Percentiles rank a stretch among this genome's conserved stretches.
These are phyloP conservation scores for Tricholauxania praeusta DNA, from an alignment of 2,888 invertebrate genomes.

Conservation along the genomic window DNA sequence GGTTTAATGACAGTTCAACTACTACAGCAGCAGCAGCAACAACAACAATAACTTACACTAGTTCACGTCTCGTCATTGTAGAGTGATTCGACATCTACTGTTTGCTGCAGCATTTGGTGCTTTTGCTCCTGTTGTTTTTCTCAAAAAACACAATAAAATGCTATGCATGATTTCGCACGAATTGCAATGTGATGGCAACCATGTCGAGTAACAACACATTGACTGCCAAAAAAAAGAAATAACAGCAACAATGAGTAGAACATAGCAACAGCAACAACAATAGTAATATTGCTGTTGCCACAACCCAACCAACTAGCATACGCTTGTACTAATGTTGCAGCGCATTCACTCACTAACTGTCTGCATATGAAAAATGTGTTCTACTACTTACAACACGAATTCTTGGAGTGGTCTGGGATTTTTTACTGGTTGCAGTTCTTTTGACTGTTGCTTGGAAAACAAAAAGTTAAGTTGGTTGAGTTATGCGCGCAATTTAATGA, in stretches of 20 bases:
- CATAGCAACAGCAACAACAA: background rate
- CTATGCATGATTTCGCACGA: constrained; percentile 30
- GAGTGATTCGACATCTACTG: background rate
- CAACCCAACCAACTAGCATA: background rate
- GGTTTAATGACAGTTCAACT: constrained; percentile 47
- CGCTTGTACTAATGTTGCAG: too few relatives aligned
- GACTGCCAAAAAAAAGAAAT: background rate
- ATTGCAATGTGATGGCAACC: constrained; percentile 6
- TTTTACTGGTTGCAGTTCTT: too few relatives aligned
- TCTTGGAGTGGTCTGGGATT: too few relatives aligned
- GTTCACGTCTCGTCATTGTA: constrained; percentile 24
- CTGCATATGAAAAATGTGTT: constrained; percentile 14
- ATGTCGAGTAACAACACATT: too few relatives aligned
- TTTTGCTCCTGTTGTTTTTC: background rate
- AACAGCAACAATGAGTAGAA: background rate
- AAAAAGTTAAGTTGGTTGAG: too few relatives aligned
- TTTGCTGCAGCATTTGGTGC: constrained; percentile 1
- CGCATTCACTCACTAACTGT: background rate
- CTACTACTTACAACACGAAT: background rate
- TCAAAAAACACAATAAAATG: constrained; percentile 25
- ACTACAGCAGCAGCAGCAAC: constrained; percentile 37
- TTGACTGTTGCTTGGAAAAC: too few relatives aligned
- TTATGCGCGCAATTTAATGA: too few relatives aligned
- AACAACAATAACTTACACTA: constrained; percentile 33
- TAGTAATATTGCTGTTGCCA: background rate